Evolutionary conservation across 2,888 invertebrate species (phyloP).

Genomic region (Leptopilina myrica): DNA sequence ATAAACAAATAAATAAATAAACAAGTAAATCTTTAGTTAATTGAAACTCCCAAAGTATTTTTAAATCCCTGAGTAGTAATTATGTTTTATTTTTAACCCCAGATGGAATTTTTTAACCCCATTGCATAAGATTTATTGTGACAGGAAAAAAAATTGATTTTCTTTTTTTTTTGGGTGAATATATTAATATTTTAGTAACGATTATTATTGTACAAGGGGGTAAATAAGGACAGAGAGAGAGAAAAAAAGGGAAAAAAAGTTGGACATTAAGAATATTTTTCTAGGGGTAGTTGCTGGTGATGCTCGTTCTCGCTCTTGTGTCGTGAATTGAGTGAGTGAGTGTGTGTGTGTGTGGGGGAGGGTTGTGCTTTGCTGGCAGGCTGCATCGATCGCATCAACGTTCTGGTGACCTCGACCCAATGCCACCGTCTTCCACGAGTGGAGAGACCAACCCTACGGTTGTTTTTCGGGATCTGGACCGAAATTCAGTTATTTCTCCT

Average conservation of each 20-base stretch:
- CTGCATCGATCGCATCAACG: conserved; percentile 82
- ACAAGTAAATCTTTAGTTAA: too few species aligned
- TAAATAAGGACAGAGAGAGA: background rate
- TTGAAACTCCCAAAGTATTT: too few species aligned
- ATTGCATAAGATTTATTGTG: too few species aligned
- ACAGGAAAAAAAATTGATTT: too few species aligned
- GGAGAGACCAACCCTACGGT: conserved; percentile 45
- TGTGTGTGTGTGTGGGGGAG: conserved; percentile 33
- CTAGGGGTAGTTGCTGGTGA: background rate
- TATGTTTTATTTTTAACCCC: too few species aligned
- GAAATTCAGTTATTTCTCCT: background rate
- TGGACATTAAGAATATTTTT: background rate
- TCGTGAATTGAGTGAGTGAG: too few species aligned
- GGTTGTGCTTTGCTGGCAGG: conserved; percentile 66
- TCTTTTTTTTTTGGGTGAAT: background rate
- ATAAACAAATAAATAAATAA: too few species aligned
- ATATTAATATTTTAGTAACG: background rate
- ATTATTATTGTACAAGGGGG: too few species aligned
- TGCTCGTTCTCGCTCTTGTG: background rate
- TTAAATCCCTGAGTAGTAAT: too few species aligned
- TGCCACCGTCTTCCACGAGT: conserved; percentile 76
- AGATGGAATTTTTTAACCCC: too few species aligned
- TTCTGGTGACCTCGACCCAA: conserved; percentile 82
- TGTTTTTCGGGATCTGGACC: conserved; percentile 35
- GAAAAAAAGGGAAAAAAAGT: background rate